These are phyloP conservation scores for Conus ventricosus DNA, from an alignment of 1,140 invertebrate species.

Conservation along the genomic window DNA sequence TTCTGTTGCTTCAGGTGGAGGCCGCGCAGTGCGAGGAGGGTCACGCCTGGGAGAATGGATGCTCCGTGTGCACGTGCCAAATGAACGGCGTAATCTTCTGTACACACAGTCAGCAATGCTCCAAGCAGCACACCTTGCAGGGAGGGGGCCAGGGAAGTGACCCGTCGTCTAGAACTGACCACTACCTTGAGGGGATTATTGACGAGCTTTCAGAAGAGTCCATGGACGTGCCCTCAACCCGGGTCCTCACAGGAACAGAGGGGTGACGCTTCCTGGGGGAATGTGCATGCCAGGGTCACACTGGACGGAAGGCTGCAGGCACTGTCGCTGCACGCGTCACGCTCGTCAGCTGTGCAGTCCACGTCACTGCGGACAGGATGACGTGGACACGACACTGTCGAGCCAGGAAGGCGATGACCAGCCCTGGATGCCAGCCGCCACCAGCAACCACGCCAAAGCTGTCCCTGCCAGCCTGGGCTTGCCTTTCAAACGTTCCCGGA, in stretches of 20 bases:
- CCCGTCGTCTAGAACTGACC: neutral
- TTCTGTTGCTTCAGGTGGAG: slow-evolving; percentile 1
- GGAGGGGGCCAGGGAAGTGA: neutral
- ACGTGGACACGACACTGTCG: neutral
- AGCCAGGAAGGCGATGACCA: neutral
- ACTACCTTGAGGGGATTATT: neutral
- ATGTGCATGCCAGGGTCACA: neutral
- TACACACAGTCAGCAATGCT: neutral
- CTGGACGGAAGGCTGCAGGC: slow-evolving; percentile 25
- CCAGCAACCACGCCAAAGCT: neutral
- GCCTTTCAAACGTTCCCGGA: neutral
- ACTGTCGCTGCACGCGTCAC: slow-evolving; percentile 8
- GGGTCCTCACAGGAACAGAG: neutral
- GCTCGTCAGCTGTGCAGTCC: neutral
- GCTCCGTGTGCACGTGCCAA: slow-evolving; percentile 25
- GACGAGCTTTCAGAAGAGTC: neutral
- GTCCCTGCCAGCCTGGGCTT: neutral
- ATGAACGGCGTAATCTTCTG: slow-evolving; percentile 23
- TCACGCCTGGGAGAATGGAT: slow-evolving; percentile 29
- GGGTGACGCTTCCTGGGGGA: neutral
- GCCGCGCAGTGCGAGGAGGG: slow-evolving; percentile 7
- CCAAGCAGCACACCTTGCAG: neutral
- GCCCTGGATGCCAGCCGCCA: neutral
- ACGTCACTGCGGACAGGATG: slow-evolving; percentile 2
- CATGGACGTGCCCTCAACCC: neutral